Evolutionary conservation across 2,888 invertebrate species (phyloP).

Genomic region (Torymus aiolomorphi): DNA sequence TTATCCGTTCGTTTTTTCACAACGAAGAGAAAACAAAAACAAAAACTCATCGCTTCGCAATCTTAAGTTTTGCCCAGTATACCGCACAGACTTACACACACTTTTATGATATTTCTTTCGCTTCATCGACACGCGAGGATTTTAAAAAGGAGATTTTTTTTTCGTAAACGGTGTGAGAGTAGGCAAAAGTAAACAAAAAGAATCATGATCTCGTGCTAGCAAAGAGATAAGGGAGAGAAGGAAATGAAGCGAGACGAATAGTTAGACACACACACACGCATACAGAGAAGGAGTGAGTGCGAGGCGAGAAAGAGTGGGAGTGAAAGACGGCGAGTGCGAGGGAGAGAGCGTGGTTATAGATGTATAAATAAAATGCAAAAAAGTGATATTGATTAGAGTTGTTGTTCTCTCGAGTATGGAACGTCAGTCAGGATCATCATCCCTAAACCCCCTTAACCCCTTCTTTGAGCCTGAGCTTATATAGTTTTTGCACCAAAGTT

Average conservation of each 20-base stretch:
- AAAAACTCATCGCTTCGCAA: constrained; percentile 36
- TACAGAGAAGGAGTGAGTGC: background rate
- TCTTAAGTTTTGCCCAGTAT: constrained; percentile 14
- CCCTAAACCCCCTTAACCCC: constrained; percentile 2
- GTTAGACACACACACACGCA: background rate
- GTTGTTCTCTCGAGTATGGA: constrained; percentile 43
- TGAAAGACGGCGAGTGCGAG: constrained; percentile 1
- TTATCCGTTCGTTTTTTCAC: constrained; percentile 21
- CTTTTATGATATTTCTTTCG: constrained; percentile 37
- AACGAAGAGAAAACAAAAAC: too few relatives aligned
- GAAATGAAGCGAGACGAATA: constrained; percentile 5
- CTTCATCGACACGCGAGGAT: constrained; percentile 24
- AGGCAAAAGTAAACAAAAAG: background rate
- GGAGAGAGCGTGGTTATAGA: constrained; percentile 18
- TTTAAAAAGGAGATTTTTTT: constrained; percentile 2
- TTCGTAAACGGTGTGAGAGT: constrained; percentile 22
- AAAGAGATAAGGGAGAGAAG: background rate
- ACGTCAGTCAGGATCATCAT: constrained; percentile 55
- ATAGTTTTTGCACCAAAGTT: constrained; percentile 49
- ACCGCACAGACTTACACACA: too few relatives aligned
- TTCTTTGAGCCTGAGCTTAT: constrained; percentile 52
- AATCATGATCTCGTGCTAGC: background rate
- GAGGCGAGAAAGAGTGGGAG: constrained; percentile 2
- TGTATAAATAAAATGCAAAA: constrained; percentile 43
- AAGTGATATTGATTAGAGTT: constrained; percentile 53